Base-by-base conservation (phyloP, 2,888 invertebrate genomes). In the Pasiphila rectangulata region DNA sequence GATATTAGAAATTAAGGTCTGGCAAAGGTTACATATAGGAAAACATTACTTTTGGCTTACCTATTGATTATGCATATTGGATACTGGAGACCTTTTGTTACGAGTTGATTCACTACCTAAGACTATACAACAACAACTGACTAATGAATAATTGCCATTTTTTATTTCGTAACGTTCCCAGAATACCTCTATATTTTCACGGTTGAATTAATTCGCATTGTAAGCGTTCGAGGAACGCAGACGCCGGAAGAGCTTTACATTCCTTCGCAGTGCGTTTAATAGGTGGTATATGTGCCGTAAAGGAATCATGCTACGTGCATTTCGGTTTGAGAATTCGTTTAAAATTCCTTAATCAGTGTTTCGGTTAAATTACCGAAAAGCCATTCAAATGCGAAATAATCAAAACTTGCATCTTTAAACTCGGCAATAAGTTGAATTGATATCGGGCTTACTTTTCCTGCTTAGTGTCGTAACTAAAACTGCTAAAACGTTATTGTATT, bases 221-320 rank as follows among this genome's bases (percentile, higher is more conserved):
- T 34, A 39, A 39, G 30, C 40, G 44, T 36, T 40, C 44, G 15
- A 44, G 36, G 40, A 44, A 44, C 36, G 44, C 40, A 49, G 49
- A 49, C 44, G 30, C 15, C 49, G 49, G 49, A 49, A 49, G 36
- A 44, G 49, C 48, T 44, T 36, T 19, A 44, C 40, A 44, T 49
- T 49, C 49, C 49, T 44, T 49, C 21, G 30, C 44, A 49, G 44
- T 49, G 49, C 40, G 49, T 49, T 44, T 49, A 49, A 44, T 49
- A 37, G 40, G 19, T 49, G 16, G 36, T 49, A 49, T 49, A 49
- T 40, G 44, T 49, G 44, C 40, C 49, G 49, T 49, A 30, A 49
- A 44, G 49, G 49, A 49, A 49, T 49, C 49, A 40, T 24, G 44
- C 23, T 44, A 20, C 13, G 24, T 44, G 44, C 44, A 48, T 49